A percentile compares a stretch with the other conserved stretches of the same genome.
Evolutionary conservation across 2,888 invertebrate genomes (phyloP).

Genomic region (Drosophila heteroneura): DNA sequence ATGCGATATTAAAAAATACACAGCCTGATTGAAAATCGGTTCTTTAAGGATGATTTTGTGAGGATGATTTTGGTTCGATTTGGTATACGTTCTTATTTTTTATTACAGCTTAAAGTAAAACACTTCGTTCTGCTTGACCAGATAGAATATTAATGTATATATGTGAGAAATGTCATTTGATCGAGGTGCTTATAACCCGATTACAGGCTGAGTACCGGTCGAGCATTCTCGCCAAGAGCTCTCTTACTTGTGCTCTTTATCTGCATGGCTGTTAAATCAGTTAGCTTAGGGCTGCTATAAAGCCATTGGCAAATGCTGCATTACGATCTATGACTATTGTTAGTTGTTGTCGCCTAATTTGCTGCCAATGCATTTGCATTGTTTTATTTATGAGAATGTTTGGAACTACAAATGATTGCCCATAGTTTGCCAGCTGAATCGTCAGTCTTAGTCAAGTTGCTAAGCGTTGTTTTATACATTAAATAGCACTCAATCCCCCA

Average conservation of each 20-base stretch:
- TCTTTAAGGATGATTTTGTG: neutral
- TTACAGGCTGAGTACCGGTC: conserved; percentile 1
- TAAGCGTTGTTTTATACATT: conserved; percentile 49
- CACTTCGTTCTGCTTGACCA: neutral
- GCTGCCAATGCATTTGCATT: conserved; percentile 56
- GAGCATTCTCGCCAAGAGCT: neutral
- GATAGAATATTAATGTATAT: neutral
- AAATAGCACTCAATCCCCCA: conserved; percentile 12
- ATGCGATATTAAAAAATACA: neutral
- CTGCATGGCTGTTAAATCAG: conserved; percentile 40
- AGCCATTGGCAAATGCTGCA: conserved; percentile 20
- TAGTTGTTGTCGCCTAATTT: conserved; percentile 41
- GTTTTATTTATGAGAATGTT: conserved; percentile 55
- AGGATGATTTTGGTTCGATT: neutral
- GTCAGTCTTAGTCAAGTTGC: conserved; percentile 15
- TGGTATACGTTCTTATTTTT: no score
- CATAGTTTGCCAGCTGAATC: conserved; percentile 27
- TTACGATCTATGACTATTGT: conserved; percentile 18
- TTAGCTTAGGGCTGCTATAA: conserved; percentile 16
- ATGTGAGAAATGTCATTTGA: neutral
- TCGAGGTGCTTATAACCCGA: neutral
- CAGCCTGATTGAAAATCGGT: neutral
- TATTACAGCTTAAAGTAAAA: neutral
- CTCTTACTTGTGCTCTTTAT: conserved; percentile 6
- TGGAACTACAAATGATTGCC: conserved; percentile 46